These are phyloP conservation scores for Drosophila melanogaster DNA, from an alignment of 1,140 invertebrate genomes.

Conservation along the genomic window Release_6_plus_ISO1_MT NT_033779.5:4330001-4330500, in stretches of 20 bases:
- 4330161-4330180: too few species aligned
- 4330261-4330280: slow-evolving; percentile 6
- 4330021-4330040: slow-evolving; percentile 53
- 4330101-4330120: too few species aligned
- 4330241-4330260: background rate
- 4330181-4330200: too few species aligned
- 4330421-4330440: slow-evolving; percentile 97
- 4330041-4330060: slow-evolving; percentile 76
- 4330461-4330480: slow-evolving; percentile 94
- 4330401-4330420: slow-evolving; percentile 95
- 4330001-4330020: slow-evolving; percentile 4
- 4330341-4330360: slow-evolving; percentile 90
- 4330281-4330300: slow-evolving; percentile 2
- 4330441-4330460: slow-evolving; percentile 93
- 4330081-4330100: background rate
- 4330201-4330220: too few species aligned
- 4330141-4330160: too few species aligned
- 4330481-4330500: slow-evolving; percentile 96
- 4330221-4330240: too few species aligned
- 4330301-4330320: slow-evolving; percentile 89
- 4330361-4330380: slow-evolving; percentile 94
- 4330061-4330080: slow-evolving; percentile 19
- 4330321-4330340: slow-evolving; percentile 88
- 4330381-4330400: slow-evolving; percentile 93
- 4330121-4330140: too few species aligned